Evolutionary conservation across 2,888 invertebrate genomes (phyloP), one percentile per base, ranked within the genome.

Genomic region (Lepidochrysops patricia): DNA sequence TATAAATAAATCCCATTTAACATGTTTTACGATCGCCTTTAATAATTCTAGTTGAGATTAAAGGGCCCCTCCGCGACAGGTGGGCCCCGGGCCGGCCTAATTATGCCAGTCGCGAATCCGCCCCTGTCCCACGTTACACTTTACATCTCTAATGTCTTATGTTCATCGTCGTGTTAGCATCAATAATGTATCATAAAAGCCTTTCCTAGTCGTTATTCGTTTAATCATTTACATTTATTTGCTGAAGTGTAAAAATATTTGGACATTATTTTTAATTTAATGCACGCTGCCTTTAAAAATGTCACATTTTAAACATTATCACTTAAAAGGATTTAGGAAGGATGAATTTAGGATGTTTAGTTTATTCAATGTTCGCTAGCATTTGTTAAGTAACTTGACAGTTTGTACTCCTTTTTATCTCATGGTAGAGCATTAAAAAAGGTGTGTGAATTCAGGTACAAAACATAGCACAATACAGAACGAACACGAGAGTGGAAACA

Each of bases 41-140:
- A 67, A 68, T 67, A 67, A 67, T 68, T 67, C 70, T 65, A 68
- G 69, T 70, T 70, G 43, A 65, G 66, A 69, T 69, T 65, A 63
- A 66, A 64, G 62, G 64, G 61, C 60, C 65, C 65, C 65, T 60
- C 58, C 63, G 62, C 62, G 64, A 64, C 64, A 63, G 69, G 59
- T 50, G 50, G 49, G 48, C 48, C 32, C 27, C 29, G 59, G 27
- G 29, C 27, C 29, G 59, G 27, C 52, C 52, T 26, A 59, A 71
- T 68, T 72, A 65, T 68, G 66, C 67, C 70, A 70, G 64, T 73
- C 68, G 75, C 76, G 72, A 77, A 66, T 66, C 58, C 35, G 57
- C 62, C 65, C 70, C 69, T 63, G 61, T 67, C 71, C 67, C 57
- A 68, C 35, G 59, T 15, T 49, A 49, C 43, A 43, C 12, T 25